Percentiles rank a stretch among this genome's conserved stretches.
Evolutionary conservation across 2,888 invertebrate species (phyloP).

Genomic region (Sialis lutaria): DNA sequence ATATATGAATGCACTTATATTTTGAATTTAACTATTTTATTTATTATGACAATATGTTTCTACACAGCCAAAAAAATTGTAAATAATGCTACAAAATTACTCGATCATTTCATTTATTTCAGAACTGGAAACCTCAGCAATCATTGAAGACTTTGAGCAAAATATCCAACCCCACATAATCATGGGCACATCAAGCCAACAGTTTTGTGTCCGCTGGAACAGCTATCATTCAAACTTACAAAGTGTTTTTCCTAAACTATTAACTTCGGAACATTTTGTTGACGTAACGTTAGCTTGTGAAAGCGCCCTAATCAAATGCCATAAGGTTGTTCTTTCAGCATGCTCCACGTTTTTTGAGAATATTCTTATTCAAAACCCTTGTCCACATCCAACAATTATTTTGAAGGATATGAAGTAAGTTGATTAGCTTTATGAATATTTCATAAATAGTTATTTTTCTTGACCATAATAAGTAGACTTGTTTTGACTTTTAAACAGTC

Average conservation of each 20-base stretch:
- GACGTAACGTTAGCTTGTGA: slow-evolving; percentile 82
- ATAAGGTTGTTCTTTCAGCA: slow-evolving; percentile 71
- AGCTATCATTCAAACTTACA: slow-evolving; percentile 66
- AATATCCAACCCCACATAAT: background rate
- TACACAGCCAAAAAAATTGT: too few relatives aligned
- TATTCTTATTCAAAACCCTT: slow-evolving; percentile 64
- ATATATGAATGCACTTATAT: too few relatives aligned
- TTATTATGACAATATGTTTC: too few relatives aligned
- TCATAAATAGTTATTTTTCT: too few relatives aligned
- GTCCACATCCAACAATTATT: slow-evolving; percentile 69
- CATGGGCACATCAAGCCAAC: slow-evolving; percentile 30
- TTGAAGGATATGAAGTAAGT: slow-evolving; percentile 62
- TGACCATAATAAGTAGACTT: too few relatives aligned
- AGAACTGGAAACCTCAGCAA: too few relatives aligned
- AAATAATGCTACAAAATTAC: too few relatives aligned
- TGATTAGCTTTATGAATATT: background rate
- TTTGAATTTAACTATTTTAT: too few relatives aligned
- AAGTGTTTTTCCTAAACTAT: slow-evolving; percentile 55
- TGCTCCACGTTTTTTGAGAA: slow-evolving; percentile 74
- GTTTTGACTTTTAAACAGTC: too few relatives aligned
- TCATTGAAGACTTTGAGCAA: too few relatives aligned
- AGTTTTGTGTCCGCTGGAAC: slow-evolving; percentile 68
- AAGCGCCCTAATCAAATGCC: slow-evolving; percentile 69
- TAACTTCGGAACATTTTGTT: slow-evolving; percentile 67
- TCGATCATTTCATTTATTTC: too few relatives aligned